phyloP scores from a whole-genome alignment of 2,113 vertebrate species.

The Mesitornis unicolor region DNA sequence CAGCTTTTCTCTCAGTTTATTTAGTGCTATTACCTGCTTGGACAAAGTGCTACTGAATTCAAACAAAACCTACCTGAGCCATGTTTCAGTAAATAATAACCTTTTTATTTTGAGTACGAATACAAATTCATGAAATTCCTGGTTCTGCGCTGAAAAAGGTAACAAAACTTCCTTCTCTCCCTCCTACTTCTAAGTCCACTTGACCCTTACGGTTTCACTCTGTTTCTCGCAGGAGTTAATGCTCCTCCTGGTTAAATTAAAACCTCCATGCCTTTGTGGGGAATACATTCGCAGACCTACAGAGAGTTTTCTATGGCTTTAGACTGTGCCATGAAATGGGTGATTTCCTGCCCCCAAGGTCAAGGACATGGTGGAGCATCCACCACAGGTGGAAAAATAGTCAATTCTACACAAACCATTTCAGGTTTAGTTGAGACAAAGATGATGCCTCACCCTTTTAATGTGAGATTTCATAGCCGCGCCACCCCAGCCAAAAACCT shows the following conservation, averaged over 20 bases:
- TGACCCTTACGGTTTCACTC: background rate
- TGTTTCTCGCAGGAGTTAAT: background rate
- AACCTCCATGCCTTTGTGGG: background rate
- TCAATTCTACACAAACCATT: background rate
- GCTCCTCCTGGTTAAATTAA: background rate
- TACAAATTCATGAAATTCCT: background rate
- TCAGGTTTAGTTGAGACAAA: background rate
- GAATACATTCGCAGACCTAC: background rate
- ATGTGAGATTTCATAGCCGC: background rate
- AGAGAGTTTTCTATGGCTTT: background rate
- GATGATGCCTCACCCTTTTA: background rate
- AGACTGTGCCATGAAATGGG: background rate
- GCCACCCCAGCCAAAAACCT: background rate
- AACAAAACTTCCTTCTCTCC: background rate
- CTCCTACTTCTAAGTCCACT: background rate
- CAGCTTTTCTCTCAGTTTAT: background rate
- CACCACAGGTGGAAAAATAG: accelerated
- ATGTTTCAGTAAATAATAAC: background rate
- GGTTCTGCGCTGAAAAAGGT: background rate
- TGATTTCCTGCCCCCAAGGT: background rate
- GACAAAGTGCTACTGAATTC: background rate
- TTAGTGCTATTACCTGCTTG: background rate
- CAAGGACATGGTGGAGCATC: background rate
- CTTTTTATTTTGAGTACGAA: background rate
- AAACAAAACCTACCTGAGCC: background rate